Evolutionary conservation across 2,888 invertebrate species (phyloP), one percentile per base, ranked within the genome.

Genomic region (Cacoxenus indagator): DNA sequence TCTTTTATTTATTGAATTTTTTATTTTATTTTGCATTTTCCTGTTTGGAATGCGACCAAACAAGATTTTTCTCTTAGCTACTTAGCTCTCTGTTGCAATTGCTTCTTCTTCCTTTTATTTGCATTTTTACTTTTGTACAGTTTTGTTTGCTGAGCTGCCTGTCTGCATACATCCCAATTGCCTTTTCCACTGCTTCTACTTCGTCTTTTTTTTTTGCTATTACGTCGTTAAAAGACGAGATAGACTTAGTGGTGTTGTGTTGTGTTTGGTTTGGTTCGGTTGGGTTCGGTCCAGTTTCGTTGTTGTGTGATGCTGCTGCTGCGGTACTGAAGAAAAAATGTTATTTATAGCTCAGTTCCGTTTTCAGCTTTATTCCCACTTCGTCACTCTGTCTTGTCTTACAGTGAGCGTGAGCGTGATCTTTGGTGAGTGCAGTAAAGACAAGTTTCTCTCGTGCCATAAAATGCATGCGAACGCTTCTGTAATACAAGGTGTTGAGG

Each of bases 151-250:
- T 37, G 46, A 29, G 19, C 45, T 31, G 24, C 14, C 14, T 59
- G n/a, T n/a, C n/a, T n/a, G n/a, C n/a, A n/a, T n/a, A n/a, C 37
- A 48, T 19, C 17, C 19, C 46, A 48, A 48, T 48, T 19, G 46
- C 17, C 14, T n/a, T 17, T 48, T 17, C 43, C 48, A 37, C 37
- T 17, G 48, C 48, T 17, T 17, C 43, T n/a, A 9, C 45, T 2
- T 2, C 3, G n/a, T 4, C 45, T n/a, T n/a, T n/a, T 62, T 69
- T 70, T 71, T 78, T 77, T 75, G 74, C 78, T 76, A 73, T 74
- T 82, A n/a, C n/a, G 37, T 37, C 37, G 37, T 14, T 14, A 37
- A 37, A 37, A 37, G 14, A 37, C 37, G 37, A 37, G 37, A 37
- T 37, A 11, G 37, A 9, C 31, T 31, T n/a, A 8, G 19, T 1